These are phyloP conservation scores for Labeo rohita DNA, from an alignment of 2,113 vertebrate species.

Conservation along the genomic window DNA sequence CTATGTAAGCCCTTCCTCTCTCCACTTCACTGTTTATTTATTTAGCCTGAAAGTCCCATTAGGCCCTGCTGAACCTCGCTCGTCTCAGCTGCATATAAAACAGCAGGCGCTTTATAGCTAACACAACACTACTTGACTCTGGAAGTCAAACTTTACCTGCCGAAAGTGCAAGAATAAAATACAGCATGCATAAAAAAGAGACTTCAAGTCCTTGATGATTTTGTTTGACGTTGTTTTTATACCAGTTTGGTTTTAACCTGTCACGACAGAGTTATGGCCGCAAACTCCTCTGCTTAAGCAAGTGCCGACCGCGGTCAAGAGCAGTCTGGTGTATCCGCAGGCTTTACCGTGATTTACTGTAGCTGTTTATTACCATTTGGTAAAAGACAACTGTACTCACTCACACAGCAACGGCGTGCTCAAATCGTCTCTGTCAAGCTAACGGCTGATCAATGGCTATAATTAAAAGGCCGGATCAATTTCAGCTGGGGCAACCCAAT, in stretches of 20 bases:
- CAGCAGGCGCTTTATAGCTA: constrained; percentile 55
- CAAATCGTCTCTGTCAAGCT: constrained; percentile 49
- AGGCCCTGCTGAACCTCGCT: constrained; percentile 62
- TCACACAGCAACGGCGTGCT: neutral
- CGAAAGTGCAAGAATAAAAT: constrained; percentile 27
- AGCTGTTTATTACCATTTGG: constrained; percentile 47
- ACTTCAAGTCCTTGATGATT: constrained; percentile 39
- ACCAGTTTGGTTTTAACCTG: constrained; percentile 3
- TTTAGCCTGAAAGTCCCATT: constrained; percentile 71
- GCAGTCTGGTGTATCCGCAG: constrained; percentile 35
- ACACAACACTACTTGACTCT: constrained; percentile 62
- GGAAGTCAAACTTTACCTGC: constrained; percentile 54
- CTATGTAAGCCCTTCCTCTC: constrained; percentile 67
- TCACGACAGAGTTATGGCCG: constrained; percentile 34
- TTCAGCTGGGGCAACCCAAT: constrained; percentile 50
- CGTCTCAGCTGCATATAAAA: constrained; percentile 69
- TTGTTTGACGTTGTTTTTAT: constrained; percentile 13
- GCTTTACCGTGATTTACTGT: constrained; percentile 41
- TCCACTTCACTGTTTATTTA: constrained; percentile 72
- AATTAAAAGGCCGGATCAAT: constrained; percentile 67
- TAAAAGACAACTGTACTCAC: constrained; percentile 41
- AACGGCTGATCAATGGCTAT: constrained; percentile 64
- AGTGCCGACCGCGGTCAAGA: constrained; percentile 18
- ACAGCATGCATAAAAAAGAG: neutral
- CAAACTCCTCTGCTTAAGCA: constrained; percentile 39